Base-by-base conservation (phyloP, 2,888 invertebrate species). In the Ochlodes sylvanus region DNA sequence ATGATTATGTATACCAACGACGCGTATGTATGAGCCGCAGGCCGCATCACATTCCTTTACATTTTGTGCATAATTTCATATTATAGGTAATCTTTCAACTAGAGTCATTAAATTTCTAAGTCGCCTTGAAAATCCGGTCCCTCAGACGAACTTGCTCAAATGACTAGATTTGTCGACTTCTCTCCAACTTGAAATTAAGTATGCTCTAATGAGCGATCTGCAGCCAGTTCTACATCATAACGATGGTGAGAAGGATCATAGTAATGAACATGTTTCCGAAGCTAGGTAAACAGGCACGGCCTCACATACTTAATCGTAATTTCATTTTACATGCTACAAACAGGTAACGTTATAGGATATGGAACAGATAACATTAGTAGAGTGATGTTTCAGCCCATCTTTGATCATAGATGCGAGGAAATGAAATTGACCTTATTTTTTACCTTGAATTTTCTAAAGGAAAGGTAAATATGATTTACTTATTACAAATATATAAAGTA, bases 61-160 rank as follows among this genome's bases (percentile, higher is more conserved):
- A 54, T 27, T 14, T 19, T 17, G 44, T 5, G 32, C 19, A 52
- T 38, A 41, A 54, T 54, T 52, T 21, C 52, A 63, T 12, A 17
- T 63, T 63, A 63, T 55, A n/a, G 38, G 12, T 42, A 15, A 55
- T 63, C 50, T 63, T 63, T 63, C 42, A 27, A 27, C 54, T n/a
- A 42, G 57, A 14, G 60, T 70, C 68, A 68, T 71, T 69, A 68
- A 69, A 50, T 72, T 72, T 72, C 70, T 63, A 63, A 55, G 55
- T 42, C 9, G 41, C 27, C 42, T 55, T 54, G 63, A 42, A 42
- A 63, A 63, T 17, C 63, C 63, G 55, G 63, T 63, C 63, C 55
- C 54, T 44, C 55, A 17, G 42, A 63, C 55, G 42, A 21, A 63
- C 63, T 42, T n/a, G 42, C 6, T 42, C 42, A 17, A 50, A 42